Evolutionary conservation across 2,113 vertebrate genomes (phyloP).

Genomic region (Rhagologus leucostigma): DNA sequence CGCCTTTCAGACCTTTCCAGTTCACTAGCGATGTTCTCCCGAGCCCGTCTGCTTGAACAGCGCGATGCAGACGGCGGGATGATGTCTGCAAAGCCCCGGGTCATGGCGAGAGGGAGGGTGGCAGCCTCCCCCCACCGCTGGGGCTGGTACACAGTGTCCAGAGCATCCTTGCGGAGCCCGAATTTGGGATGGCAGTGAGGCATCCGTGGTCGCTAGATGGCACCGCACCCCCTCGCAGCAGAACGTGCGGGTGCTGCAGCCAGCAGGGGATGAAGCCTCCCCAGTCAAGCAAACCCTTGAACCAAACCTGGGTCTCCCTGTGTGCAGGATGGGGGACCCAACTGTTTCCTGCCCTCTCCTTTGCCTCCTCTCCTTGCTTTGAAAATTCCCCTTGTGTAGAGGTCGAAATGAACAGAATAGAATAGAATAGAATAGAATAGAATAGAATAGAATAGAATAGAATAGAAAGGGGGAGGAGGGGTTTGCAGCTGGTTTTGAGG

Average conservation of each 20-base stretch:
- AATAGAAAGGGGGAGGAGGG: not conserved
- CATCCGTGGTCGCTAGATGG: conserved; percentile 1
- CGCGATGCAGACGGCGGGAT: not conserved
- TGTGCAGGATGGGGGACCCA: fast-evolving
- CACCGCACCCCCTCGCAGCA: not conserved
- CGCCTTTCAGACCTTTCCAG: not conserved
- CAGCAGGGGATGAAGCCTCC: no score
- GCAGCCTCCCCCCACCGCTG: not conserved
- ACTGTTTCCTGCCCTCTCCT: not conserved
- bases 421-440: not conserved
- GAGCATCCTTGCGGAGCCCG: not conserved
- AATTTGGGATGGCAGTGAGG: not conserved
- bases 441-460: not conserved
- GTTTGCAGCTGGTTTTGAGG: not conserved
- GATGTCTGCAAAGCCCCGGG: not conserved
- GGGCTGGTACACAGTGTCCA: fast-evolving
- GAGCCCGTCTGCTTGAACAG: not conserved
- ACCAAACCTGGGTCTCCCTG: not conserved
- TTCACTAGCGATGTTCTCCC: not conserved
- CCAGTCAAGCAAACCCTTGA: fast-evolving
- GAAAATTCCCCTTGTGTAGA: not conserved
- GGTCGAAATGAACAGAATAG: not conserved
- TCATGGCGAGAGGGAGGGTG: no score
- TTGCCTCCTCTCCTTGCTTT: not conserved
- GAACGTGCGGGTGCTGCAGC: fast-evolving